Evolutionary conservation across 2,797 vertebrate genomes (phyloP).

Genomic region (Crenuchus spilurus): DNA sequence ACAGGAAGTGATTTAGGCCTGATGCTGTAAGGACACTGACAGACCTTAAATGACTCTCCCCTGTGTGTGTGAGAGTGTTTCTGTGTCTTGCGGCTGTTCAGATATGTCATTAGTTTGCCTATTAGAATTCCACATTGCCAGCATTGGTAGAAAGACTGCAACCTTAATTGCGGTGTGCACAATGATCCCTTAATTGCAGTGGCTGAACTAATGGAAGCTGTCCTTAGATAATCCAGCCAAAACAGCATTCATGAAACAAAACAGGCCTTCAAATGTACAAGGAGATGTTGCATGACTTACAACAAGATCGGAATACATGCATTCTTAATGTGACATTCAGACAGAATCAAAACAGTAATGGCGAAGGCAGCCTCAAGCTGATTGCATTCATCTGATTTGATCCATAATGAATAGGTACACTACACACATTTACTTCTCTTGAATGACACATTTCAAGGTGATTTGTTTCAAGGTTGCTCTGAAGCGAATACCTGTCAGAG

Average conservation of each 20-base stretch:
- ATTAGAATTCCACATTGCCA: not conserved
- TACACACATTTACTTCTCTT: not conserved
- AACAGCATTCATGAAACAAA: not conserved
- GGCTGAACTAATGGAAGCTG: not conserved
- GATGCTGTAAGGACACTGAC: no score
- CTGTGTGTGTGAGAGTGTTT: no score
- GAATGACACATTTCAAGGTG: not conserved
- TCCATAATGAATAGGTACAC: slow-evolving; percentile 5
- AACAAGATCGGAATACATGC: not conserved
- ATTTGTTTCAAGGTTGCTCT: not conserved
- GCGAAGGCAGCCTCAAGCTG: not conserved
- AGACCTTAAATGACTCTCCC: no score
- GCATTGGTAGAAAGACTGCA: not conserved
- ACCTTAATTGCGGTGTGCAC: not conserved
- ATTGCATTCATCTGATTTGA: slow-evolving; percentile 1
- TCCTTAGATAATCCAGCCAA: not conserved
- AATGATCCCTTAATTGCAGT: not conserved
- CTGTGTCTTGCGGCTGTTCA: not conserved
- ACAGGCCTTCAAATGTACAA: not conserved
- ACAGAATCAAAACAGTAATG: not conserved
- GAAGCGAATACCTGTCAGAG: not conserved
- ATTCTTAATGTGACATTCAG: not conserved
- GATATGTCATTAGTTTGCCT: not conserved
- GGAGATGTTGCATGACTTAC: not conserved
- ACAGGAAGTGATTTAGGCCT: no score